Evolutionary conservation across 2,797 vertebrate species (phyloP).

Genomic region (Vipera ursinii): DNA sequence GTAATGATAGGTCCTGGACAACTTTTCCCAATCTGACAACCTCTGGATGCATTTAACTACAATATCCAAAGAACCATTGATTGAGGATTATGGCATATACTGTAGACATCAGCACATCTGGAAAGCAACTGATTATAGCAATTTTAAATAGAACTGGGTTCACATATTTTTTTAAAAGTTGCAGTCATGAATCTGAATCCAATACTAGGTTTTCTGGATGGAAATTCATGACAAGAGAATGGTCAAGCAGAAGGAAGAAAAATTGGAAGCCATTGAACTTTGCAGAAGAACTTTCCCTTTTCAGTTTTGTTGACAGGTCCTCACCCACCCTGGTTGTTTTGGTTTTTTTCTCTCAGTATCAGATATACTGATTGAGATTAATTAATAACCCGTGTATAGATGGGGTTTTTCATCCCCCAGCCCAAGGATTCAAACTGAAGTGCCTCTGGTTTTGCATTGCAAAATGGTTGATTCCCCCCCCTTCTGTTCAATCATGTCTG

Average conservation of each 20-base stretch:
- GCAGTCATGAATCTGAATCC: not conserved
- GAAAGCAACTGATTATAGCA: not conserved
- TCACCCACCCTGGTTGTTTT: not conserved
- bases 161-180: not conserved
- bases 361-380: not conserved
- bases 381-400: too few relatives aligned
- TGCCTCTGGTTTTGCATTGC: too few relatives aligned
- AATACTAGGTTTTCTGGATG: not conserved
- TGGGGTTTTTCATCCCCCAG: too few relatives aligned
- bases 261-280: not conserved
- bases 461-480: not conserved
- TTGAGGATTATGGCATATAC: not conserved
- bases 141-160: not conserved
- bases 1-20: not conserved
- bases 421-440: too few relatives aligned
- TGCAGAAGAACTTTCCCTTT: not conserved
- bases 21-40: not conserved
- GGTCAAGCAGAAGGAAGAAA: not conserved
- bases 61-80: not conserved
- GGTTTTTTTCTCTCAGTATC: not conserved
- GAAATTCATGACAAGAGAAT: not conserved
- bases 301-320: not conserved
- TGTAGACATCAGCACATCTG: not conserved
- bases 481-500: not conserved
- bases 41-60: not conserved